These are phyloP conservation scores for Heterocephalus glaber DNA, from an alignment of 2,113 vertebrate species.

Conservation along the genomic window DNA sequence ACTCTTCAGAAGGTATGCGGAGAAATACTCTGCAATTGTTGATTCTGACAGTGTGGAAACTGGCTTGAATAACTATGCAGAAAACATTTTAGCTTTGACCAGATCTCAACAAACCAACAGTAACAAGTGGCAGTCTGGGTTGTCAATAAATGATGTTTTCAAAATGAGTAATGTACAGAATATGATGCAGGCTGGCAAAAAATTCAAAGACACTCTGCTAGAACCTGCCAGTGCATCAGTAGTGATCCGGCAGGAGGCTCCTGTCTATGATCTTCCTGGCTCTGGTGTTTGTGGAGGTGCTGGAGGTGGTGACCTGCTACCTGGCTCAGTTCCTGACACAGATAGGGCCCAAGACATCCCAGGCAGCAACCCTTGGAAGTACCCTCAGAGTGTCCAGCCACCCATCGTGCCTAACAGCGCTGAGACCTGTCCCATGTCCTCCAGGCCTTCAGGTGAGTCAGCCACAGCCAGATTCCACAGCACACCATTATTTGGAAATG, in stretches of 20 bases:
- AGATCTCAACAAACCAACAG: conserved; percentile 92
- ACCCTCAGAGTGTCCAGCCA: conserved; percentile 45
- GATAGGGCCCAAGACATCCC: not conserved
- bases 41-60: conserved; percentile 91
- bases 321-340: conserved; percentile 48
- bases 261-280: conserved; percentile 61
- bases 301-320: not conserved
- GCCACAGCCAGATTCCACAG: conserved; percentile 45
- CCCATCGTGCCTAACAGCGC: not conserved
- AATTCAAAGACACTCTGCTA: conserved; percentile 77
- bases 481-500: conserved; percentile 78
- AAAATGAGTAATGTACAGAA: conserved; percentile 88
- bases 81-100: conserved; percentile 90
- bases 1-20: conserved; percentile 91
- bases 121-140: conserved; percentile 93
- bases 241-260: conserved; percentile 82
- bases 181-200: conserved; percentile 85
- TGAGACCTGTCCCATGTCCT: fast-evolving
- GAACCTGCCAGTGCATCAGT: conserved; percentile 82
- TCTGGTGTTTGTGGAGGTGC: conserved; percentile 11
- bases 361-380: conserved; percentile 47
- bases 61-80: conserved; percentile 96
- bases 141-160: conserved; percentile 89
- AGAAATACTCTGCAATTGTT: conserved; percentile 92
- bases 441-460: conserved; percentile 5